Evolutionary conservation across 2,888 invertebrate genomes (phyloP).

Genomic region (Melipona beecheii): DNA sequence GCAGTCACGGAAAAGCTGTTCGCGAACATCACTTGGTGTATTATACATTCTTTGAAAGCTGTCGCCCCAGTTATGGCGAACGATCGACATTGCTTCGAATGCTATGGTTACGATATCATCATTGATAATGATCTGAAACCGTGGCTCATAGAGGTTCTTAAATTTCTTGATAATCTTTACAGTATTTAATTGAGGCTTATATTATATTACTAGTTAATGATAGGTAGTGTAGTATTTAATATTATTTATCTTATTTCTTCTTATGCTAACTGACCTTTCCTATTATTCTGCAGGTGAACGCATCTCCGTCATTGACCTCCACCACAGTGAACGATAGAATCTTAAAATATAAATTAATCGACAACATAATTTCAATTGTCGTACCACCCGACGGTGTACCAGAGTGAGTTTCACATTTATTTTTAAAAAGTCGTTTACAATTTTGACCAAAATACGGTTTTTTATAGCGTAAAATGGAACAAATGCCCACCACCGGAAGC

Average conservation of each 20-base stretch:
- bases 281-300: constrained; percentile 89
- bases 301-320: constrained; percentile 96
- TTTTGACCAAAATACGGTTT: neutral
- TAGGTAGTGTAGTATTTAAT: neutral
- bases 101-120: constrained; percentile 98
- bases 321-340: constrained; percentile 97
- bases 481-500: constrained; percentile 91
- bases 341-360: constrained; percentile 96
- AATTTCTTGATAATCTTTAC: neutral
- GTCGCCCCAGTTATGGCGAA: constrained; percentile 97
- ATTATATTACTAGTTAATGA: neutral
- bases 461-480: constrained; percentile 91
- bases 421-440: neutral
- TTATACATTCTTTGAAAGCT: constrained; percentile 96
- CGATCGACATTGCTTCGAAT: constrained; percentile 96
- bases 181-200: neutral
- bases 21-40: constrained; percentile 94
- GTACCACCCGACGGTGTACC: constrained; percentile 95
- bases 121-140: constrained; percentile 97
- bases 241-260: neutral
- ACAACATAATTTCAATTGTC: constrained; percentile 95
- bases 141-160: constrained; percentile 84
- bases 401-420: constrained; percentile 86
- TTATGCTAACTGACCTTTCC: neutral
- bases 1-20: constrained; percentile 95